These are phyloP conservation scores for Patella depressa DNA, from an alignment of 2,888 invertebrate species.

Conservation along the genomic window DNA sequence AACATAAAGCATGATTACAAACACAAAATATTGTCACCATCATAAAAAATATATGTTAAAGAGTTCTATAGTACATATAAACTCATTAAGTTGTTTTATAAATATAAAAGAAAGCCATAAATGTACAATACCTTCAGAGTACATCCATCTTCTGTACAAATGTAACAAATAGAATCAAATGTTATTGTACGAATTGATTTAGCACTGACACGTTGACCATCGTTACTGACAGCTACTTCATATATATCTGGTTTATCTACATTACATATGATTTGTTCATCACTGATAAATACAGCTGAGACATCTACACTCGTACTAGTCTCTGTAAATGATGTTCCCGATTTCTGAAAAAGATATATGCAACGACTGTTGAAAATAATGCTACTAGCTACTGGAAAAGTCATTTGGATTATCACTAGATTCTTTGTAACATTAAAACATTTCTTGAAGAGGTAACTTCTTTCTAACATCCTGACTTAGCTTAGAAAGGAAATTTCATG, in stretches of 20 bases:
- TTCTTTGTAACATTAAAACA: too few species aligned
- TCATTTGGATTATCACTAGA: too few species aligned
- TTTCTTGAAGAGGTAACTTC: too few species aligned
- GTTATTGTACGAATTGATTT: slow-evolving; percentile 36
- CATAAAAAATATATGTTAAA: too few species aligned
- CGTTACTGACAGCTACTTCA: slow-evolving; percentile 48
- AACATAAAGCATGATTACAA: too few species aligned
- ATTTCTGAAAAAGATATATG: background rate
- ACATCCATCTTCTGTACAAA: slow-evolving; percentile 38
- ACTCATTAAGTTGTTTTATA: too few species aligned
- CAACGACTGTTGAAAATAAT: too few species aligned
- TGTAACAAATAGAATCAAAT: slow-evolving; percentile 49
- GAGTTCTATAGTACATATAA: too few species aligned
- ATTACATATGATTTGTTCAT: slow-evolving; percentile 50
- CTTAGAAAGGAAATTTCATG: too few species aligned
- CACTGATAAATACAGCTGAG: slow-evolving; percentile 43
- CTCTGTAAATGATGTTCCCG: background rate
- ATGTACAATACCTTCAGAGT: slow-evolving; percentile 31
- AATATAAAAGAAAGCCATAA: background rate
- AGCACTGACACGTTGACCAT: slow-evolving; percentile 41
- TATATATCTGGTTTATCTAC: slow-evolving; percentile 40
- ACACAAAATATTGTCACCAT: too few species aligned
- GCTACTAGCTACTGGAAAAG: too few species aligned
- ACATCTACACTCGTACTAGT: slow-evolving; percentile 21
- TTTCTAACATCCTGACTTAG: too few species aligned